phyloP scores from a whole-genome alignment of 2,888 invertebrate species.

The Gryllus longicercus region DNA sequence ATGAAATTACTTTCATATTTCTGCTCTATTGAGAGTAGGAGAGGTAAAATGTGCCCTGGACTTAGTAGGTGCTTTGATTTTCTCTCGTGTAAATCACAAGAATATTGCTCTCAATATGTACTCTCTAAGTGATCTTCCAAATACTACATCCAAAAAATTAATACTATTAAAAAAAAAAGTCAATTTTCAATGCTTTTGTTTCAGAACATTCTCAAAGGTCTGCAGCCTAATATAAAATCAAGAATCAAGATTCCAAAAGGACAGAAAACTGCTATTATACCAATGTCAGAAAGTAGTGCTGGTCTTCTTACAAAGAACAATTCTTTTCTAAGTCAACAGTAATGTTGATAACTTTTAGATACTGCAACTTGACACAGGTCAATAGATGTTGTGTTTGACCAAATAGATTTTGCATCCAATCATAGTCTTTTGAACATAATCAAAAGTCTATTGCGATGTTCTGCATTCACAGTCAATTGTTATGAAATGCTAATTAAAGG shows the following conservation, averaged over 20 bases:
- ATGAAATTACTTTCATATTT: too few relatives aligned
- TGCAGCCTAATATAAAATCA: constrained; percentile 51
- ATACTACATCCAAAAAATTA: background rate
- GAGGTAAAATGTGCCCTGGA: background rate
- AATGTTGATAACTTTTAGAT: background rate
- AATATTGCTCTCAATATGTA: too few relatives aligned
- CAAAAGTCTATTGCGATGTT: too few relatives aligned
- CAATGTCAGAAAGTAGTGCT: constrained; percentile 53
- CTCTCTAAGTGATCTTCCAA: background rate
- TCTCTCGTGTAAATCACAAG: too few relatives aligned
- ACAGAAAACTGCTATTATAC: constrained; percentile 47
- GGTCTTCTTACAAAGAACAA: constrained; percentile 48
- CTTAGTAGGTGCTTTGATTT: background rate
- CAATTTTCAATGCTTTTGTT: constrained; percentile 36
- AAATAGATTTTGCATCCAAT: too few relatives aligned
- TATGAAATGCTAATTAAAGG: too few relatives aligned
- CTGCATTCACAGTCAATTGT: too few relatives aligned
- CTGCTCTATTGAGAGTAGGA: background rate
- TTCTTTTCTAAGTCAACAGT: constrained; percentile 44
- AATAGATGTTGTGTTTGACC: too few relatives aligned
- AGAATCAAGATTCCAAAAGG: constrained; percentile 48
- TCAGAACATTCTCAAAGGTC: constrained; percentile 52
- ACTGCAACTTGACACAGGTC: too few relatives aligned
- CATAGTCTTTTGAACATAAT: too few relatives aligned
- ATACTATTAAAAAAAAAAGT: too few relatives aligned